phyloP scores from a whole-genome alignment of 2,888 invertebrate species.

The Empis livida region DNA sequence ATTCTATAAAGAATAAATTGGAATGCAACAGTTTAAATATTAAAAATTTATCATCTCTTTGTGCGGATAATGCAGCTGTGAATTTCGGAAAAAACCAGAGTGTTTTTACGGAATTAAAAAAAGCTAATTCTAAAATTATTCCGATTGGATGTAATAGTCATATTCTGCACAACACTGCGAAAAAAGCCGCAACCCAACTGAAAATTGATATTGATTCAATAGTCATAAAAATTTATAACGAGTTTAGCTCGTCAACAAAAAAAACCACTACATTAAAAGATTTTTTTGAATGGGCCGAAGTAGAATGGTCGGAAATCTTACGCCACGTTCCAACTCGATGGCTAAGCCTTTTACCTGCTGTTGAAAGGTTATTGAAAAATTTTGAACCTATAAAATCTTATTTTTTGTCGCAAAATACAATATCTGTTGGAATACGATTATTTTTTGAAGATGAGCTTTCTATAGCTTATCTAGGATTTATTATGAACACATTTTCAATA shows the following conservation, averaged over 20 bases:
- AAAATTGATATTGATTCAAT: conserved; percentile 4
- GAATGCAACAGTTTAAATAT: background rate
- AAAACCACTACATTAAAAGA: conserved; percentile 3
- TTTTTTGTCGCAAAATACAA: conserved; percentile 1
- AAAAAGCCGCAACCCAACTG: conserved; percentile 3
- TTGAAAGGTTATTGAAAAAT: conserved; percentile 4
- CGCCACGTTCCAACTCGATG: conserved; percentile 4
- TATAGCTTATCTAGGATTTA: conserved; percentile 3
- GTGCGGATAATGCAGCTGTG: conserved; percentile 2
- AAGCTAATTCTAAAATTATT: background rate
- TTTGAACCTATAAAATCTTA: conserved; percentile 6
- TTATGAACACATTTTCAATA: conserved; percentile 4
- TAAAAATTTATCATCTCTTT: background rate
- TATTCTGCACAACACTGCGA: conserved; percentile 2
- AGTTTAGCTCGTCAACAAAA: conserved; percentile 7
- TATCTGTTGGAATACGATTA: conserved; percentile 1
- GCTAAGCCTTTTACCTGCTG: conserved; percentile 4
- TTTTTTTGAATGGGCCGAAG: conserved; percentile 3
- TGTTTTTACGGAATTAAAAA: conserved; percentile 7
- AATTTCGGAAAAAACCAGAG: conserved; percentile 6
- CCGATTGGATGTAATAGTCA: conserved; percentile 3
- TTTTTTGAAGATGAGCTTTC: conserved; percentile 5
- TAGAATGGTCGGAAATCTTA: background rate
- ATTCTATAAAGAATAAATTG: background rate
- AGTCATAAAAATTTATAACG: conserved; percentile 4